A percentile compares a stretch with the other conserved stretches of the same genome.
Conservation (phyloP, 2,113 vertebrate genomes). For the Haliaeetus leucogaster region DNA sequence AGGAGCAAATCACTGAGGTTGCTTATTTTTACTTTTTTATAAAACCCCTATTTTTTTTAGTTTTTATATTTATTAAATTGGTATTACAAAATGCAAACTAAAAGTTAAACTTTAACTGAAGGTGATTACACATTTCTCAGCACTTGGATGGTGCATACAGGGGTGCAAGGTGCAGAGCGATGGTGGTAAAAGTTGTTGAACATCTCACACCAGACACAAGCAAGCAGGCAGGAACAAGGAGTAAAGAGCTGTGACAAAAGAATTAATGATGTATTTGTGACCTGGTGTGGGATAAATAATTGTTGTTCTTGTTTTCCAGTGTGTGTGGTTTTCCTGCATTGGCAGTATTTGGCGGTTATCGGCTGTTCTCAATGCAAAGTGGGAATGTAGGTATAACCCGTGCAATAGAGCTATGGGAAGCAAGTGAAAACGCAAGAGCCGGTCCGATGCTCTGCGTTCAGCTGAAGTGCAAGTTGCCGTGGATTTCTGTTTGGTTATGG, state of each 20-base stretch:
- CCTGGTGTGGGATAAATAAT: neutral
- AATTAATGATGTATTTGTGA: neutral
- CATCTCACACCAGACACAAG: neutral
- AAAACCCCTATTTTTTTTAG: too few relatives aligned
- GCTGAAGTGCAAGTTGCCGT: accelerated
- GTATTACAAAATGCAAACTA: neutral
- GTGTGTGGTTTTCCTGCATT: neutral
- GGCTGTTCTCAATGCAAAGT: accelerated
- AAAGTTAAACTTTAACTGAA: neutral
- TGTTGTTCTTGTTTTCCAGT: neutral
- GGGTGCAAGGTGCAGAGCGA: neutral
- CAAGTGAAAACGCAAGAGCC: neutral
- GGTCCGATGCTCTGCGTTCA: neutral
- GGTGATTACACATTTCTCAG: neutral
- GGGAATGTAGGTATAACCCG: neutral
- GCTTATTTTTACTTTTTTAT: neutral
- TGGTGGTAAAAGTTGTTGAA: neutral
- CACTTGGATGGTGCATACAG: accelerated
- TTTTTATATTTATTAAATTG: neutral
- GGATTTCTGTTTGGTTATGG: neutral
- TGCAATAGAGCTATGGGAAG: neutral
- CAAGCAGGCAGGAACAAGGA: neutral
- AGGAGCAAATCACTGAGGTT: neutral
- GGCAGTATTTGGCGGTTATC: neutral
- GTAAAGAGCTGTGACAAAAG: neutral